Conservation (phyloP, 2,888 invertebrate species). For the Andrena chrysosceles region DNA sequence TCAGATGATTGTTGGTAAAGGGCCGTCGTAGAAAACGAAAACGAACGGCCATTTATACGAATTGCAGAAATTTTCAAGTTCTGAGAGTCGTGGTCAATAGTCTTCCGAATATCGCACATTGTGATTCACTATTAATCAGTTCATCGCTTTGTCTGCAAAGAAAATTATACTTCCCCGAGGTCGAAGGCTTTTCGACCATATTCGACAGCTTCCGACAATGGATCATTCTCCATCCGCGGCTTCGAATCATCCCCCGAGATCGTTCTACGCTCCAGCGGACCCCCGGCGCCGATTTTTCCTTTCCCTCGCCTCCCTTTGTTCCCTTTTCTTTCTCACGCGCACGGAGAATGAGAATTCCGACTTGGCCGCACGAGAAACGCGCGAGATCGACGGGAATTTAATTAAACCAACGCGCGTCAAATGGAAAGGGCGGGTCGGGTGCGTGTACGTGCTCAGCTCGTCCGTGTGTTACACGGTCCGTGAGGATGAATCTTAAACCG, state of each 20-base stretch:
- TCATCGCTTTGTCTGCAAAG: no score
- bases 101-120: no score
- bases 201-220: not conserved
- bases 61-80: not conserved
- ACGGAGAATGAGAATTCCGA: conserved; percentile 63
- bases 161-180: no score
- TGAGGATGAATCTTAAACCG: conserved; percentile 6
- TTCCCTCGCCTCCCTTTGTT: conserved; percentile 6
- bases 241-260: conserved; percentile 6
- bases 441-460: not conserved
- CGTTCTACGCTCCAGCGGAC: conserved; percentile 19
- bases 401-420: conserved; percentile 61
- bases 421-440: conserved; percentile 43
- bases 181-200: not conserved
- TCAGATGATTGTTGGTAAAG: conserved; percentile 25
- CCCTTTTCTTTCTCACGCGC: conserved; percentile 16
- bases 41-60: not conserved
- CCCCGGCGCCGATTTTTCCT: conserved; percentile 35
- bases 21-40: not conserved
- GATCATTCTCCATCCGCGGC: conserved; percentile 11
- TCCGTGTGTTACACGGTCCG: conserved; percentile 8
- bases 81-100: no score
- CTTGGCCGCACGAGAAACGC: conserved; percentile 57
- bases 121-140: no score
- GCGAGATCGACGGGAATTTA: conserved; percentile 72